Evolutionary conservation across 2,797 vertebrate species (phyloP), one percentile per base, ranked within the genome.

Genomic region (Neopelma chrysocephalum): DNA sequence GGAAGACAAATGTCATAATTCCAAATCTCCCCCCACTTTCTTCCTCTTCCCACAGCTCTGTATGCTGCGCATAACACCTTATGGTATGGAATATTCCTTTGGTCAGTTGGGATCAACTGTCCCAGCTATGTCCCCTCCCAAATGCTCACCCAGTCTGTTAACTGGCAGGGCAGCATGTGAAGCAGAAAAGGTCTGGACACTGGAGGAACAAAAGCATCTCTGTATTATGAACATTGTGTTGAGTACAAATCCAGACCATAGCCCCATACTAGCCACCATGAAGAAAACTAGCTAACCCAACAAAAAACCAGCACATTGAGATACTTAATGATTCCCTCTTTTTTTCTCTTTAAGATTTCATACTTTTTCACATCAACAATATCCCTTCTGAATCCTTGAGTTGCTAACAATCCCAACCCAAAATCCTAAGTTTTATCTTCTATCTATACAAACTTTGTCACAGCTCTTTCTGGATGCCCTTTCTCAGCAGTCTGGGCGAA

Each of bases 131-230:
- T 79, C 31, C 26, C 38, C 18, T 66, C 29, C 17, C 60, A 60
- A 9, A 15, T 6, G 7, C 1, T 1, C 4, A 18, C 18, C 22
- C 17, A 42, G 40, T 7, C 7, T 11, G 18, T 11, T 9, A 0
- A 1, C 15, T 40, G 56, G 31, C 8, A 5, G 3, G 6, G 21
- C 36, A 47, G 18, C 8, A 27, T 4, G 2, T 53, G 45, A 27
- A 66, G 22, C 18, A 60, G 66, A 27, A 72, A 20, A 72, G 12
- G 8, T 21, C 40, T 60, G 31, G 27, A 27, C 20, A 26, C 7
- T 66, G 22, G 26, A 34, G 15, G 27, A 32, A 21, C 15, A 29
- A 79, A 66, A 54, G 3, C 6, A 60, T 20, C 11, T 48, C 53
- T n/a, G 12, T 15, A 7, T 47, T 32, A 18, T 29, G 31, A 58